These are phyloP conservation scores for Mesorhabditis spiculigera DNA, from an alignment of 2,888 invertebrate species.

Conservation along the genomic window DNA sequence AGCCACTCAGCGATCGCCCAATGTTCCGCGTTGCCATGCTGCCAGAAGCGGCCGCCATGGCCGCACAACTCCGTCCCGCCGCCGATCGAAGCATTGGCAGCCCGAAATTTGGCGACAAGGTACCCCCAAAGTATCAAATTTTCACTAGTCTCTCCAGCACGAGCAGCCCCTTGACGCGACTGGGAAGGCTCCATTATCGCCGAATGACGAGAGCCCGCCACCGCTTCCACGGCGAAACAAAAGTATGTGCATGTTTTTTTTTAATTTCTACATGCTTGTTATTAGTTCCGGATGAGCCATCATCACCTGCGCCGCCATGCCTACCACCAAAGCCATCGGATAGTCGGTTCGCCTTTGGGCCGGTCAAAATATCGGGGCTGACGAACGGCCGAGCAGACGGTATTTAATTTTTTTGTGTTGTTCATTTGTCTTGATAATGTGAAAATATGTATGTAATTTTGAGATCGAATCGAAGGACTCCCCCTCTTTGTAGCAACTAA, in stretches of 20 bases:
- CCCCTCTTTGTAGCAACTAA: too few species aligned
- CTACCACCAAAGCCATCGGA: conserved; percentile 2
- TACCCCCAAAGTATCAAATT: not conserved
- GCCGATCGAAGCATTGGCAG: conserved; percentile 14
- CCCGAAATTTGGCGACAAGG: not conserved
- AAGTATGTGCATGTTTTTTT: not conserved
- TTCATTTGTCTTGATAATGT: too few species aligned
- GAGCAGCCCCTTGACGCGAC: not conserved
- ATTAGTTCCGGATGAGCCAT: not conserved
- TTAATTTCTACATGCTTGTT: not conserved
- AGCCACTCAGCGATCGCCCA: conserved; percentile 16
- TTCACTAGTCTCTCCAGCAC: not conserved
- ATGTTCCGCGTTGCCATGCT: conserved; percentile 28
- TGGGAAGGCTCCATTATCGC: not conserved
- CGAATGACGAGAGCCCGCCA: not conserved
- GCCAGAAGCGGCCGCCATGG: conserved; percentile 24
- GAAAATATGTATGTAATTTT: too few species aligned
- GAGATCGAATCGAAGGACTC: too few species aligned
- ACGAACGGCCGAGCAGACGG: not conserved
- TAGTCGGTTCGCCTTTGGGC: conserved; percentile 2
- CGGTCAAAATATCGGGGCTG: not conserved
- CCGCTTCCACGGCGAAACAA: not conserved
- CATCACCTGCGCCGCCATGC: not conserved
- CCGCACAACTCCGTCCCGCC: conserved; percentile 24
- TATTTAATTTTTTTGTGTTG: too few species aligned